Percentiles rank a stretch among this genome's conserved stretches.
Evolutionary conservation across 2,888 invertebrate genomes (phyloP).

Genomic region (Disparrhopalites patrizii): DNA sequence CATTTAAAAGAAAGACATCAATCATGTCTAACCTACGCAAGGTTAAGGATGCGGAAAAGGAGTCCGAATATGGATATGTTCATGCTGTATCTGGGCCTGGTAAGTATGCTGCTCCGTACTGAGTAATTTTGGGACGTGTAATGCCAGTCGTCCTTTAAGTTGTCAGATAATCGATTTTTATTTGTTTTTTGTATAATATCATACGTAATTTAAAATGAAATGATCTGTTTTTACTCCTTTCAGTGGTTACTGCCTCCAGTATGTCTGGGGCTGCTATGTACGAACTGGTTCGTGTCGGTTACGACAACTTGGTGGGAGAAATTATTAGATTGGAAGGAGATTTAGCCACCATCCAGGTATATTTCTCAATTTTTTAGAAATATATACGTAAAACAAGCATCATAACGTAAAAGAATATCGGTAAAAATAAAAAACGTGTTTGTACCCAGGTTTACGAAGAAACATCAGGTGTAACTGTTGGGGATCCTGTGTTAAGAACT

Average conservation of each 20-base stretch:
- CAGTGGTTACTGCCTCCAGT: slow-evolving; percentile 97
- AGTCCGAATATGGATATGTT: slow-evolving; percentile 88
- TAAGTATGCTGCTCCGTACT: slow-evolving; percentile 52
- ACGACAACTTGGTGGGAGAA: slow-evolving; percentile 96
- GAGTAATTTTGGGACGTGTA: too few species aligned
- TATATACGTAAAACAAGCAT: too few species aligned
- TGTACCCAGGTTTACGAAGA: slow-evolving; percentile 84
- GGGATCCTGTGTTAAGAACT: slow-evolving; percentile 96
- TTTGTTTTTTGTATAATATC: too few species aligned
- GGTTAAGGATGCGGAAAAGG: slow-evolving; percentile 78
- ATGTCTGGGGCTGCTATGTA: slow-evolving; percentile 99
- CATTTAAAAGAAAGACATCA: slow-evolving; percentile 9
- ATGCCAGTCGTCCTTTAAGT: too few species aligned
- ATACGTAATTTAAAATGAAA: too few species aligned
- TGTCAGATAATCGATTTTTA: too few species aligned
- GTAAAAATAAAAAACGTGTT: too few species aligned
- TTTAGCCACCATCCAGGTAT: slow-evolving; percentile 98
- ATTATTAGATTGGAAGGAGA: slow-evolving; percentile 99
- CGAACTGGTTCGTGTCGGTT: slow-evolving; percentile 98
- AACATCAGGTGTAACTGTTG: slow-evolving; percentile 97
- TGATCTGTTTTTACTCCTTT: too few species aligned
- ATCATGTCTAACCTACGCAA: slow-evolving; percentile 57
- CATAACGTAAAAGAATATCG: too few species aligned
- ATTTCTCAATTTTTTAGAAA: slow-evolving; percentile 50
- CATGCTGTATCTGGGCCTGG: slow-evolving; percentile 98